Percentiles rank a stretch among this genome's conserved stretches.
Evolutionary conservation across 2,888 invertebrate genomes (phyloP).

Genomic region (Rhagonycha fulva): DNA sequence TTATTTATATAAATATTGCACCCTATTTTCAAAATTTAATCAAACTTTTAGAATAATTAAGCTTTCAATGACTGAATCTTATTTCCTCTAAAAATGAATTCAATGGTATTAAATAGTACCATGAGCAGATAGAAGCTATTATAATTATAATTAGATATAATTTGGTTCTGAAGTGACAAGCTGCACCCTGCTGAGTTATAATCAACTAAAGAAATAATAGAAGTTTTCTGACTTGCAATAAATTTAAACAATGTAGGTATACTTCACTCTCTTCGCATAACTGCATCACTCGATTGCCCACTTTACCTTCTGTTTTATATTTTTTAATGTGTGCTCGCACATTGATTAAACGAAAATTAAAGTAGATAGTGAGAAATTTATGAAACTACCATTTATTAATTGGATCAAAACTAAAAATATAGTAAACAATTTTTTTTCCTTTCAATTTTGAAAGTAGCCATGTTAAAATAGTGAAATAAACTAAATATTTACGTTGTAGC

Average conservation of each 20-base stretch:
- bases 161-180: slow-evolving; percentile 52
- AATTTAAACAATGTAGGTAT: slow-evolving; percentile 45
- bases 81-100: slow-evolving; percentile 11
- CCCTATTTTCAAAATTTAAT: slow-evolving; percentile 16
- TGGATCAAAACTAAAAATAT: not conserved
- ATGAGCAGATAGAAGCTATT: slow-evolving; percentile 52
- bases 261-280: slow-evolving; percentile 28
- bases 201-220: slow-evolving; percentile 56
- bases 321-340: not conserved
- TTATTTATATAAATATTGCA: not conserved
- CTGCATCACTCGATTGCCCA: slow-evolving; percentile 7
- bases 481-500: no score
- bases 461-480: no score
- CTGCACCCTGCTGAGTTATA: slow-evolving; percentile 53
- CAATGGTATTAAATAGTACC: slow-evolving; percentile 44
- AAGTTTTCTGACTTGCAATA: slow-evolving; percentile 56
- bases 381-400: not conserved
- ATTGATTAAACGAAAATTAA: not conserved
- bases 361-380: not conserved
- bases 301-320: not conserved
- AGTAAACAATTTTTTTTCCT: not conserved
- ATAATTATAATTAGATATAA: slow-evolving; percentile 53
- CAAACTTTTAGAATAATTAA: not conserved
- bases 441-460: no score
- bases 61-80: slow-evolving; percentile 9